Base-by-base conservation (phyloP, 1,140 invertebrate genomes). In the Daktulosphaira vitifoliae region DNA sequence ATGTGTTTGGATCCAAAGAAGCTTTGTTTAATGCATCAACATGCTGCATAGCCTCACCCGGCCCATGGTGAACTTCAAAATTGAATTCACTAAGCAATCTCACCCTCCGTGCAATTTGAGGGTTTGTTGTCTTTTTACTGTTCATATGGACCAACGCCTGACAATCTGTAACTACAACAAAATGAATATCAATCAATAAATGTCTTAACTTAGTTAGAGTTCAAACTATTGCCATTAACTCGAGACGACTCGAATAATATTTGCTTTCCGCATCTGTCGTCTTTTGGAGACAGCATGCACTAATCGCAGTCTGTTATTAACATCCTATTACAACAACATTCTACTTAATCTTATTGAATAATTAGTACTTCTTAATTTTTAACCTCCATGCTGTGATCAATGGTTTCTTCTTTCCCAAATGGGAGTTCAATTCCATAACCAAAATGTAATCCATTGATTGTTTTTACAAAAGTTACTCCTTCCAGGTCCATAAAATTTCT, bases 11-110 rank as follows among this genome's bases (percentile, higher is more conserved):
- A 15, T 64, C 59, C n/a, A 25, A 13, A 29, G 59, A 26, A 11
- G 22, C 48, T 3, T 72, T 52, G 49, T 74, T 76, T 3, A 76
- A 65, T 0, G 75, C 74, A 68, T 78, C 74, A 1, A 70, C 71
- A 51, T 76, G 74, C 18, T 38, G 46, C 70, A 75, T 75, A 23
- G 49, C 51, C 0, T n/a, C 26, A 0, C 71, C 72, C 3, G 72
- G 51, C 0, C 71, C 18, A 49, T 74, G 70, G 33, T 72, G 69
- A n/a, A 73, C 65, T 2, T 37, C 13, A n/a, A 62, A 71, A 22
- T 68, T 65, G 64, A 69, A 73, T 29, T 73, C n/a, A n/a, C n/a
- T n/a, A n/a, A n/a, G 48, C 13, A 67, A 16, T 3, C 74, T 37
- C 68, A 70, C 72, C 75, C 74, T 76, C 15, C 74, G 44, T 9